phyloP scores from a whole-genome alignment of 2,888 invertebrate species.

The Camptogramma bilineatum region DNA sequence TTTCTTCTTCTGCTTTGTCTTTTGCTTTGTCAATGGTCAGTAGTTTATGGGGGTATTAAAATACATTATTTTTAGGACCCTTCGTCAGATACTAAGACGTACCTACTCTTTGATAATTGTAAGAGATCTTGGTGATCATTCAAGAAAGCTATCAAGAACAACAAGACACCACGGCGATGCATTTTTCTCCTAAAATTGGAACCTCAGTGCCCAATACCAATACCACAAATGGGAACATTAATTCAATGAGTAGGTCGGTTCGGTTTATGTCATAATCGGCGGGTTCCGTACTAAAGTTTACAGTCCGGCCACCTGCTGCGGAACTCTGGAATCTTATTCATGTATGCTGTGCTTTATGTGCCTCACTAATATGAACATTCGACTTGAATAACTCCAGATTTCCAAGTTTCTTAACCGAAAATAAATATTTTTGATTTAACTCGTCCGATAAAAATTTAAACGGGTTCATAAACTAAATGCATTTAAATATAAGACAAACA shows the following conservation, averaged over 20 bases:
- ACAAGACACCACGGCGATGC: background rate
- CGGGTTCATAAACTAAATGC: too few relatives aligned
- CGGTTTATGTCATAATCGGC: constrained; percentile 47
- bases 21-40: too few relatives aligned
- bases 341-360: constrained; percentile 34
- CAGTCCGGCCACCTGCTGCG: constrained; percentile 40
- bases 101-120: too few relatives aligned
- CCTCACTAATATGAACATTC: background rate
- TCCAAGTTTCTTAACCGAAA: background rate
- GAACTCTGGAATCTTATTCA: constrained; percentile 41
- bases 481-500: too few relatives aligned
- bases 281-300: constrained; percentile 44
- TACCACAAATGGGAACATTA: constrained; percentile 9
- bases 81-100: too few relatives aligned
- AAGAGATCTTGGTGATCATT: too few relatives aligned
- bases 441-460: too few relatives aligned
- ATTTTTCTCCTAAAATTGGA: background rate
- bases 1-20: too few relatives aligned
- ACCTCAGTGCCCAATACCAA: background rate
- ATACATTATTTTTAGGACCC: too few relatives aligned
- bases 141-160: background rate
- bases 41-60: too few relatives aligned
- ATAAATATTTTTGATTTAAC: background rate
- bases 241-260: constrained; percentile 2
- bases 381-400: background rate